Base-by-base conservation (phyloP, 1,140 invertebrate genomes). In the Sycophila sp. region DNA sequence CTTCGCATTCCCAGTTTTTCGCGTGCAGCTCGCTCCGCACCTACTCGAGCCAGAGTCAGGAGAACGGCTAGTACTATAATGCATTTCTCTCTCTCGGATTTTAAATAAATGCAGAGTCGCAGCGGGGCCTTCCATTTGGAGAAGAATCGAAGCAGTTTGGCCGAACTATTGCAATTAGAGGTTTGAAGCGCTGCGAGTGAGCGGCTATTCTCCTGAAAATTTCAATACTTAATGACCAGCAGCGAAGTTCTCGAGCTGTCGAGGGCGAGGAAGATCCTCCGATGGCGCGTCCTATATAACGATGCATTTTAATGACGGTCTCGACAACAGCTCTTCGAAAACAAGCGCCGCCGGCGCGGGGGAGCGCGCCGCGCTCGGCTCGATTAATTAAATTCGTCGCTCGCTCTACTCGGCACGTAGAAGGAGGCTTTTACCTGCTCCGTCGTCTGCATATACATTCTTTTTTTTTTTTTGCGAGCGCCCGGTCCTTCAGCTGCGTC, bases 191-290 rank as follows among this genome's bases (percentile, higher is more conserved):
- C 24, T 47, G 24, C 42, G 24, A 47, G 42, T 2, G 42, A 47
- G 38, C 42, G 42, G 42, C 10, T 45, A 45, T 45, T 47, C 38
- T 30, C 53, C 1, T 19, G 30, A 36, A 64, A 47, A 68, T 68
- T 68, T 68, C 65, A 68, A 68, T 68, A 68, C 53, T 68, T 68
- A 59, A 59, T 49, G 65, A 59, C 38, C 53, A 19, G 2, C 56
- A 32, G 42, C 42, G 30, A 30, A 45, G 40, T 40, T 11, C 30
- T n/a, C 28, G 11, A 59, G 28, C 40, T n/a, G n/a, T n/a, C n/a
- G n/a, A n/a, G n/a, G n/a, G n/a, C n/a, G n/a, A n/a, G n/a, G 8
- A 15, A 45, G 26, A 11, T 13, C 0, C 49, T 53, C 40, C 40
- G 7, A n/a, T 17, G 15, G 10, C 26, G 26, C 4, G 15, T n/a